Evolutionary conservation across 2,113 vertebrate species (phyloP).

Genomic region (Larimichthys crocea): DNA sequence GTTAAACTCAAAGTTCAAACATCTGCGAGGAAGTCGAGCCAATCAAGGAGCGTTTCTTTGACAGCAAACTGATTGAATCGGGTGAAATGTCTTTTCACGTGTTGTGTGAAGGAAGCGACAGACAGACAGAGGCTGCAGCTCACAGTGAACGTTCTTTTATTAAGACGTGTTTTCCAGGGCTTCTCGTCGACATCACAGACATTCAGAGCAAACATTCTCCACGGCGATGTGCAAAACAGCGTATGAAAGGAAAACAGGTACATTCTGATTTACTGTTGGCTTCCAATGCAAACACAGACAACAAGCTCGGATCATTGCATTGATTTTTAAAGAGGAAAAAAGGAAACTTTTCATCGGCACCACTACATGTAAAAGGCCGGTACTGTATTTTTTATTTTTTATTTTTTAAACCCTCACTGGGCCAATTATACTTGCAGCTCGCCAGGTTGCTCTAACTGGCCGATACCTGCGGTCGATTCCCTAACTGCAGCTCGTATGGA

Average conservation of each 20-base stretch:
- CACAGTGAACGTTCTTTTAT: conserved; percentile 81
- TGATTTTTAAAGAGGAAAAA: conserved; percentile 29
- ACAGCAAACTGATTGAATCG: neutral
- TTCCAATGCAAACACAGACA: conserved; percentile 24
- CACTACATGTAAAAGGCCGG: conserved; percentile 12
- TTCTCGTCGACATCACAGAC: conserved; percentile 54
- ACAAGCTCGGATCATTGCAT: conserved; percentile 39
- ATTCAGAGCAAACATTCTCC: conserved; percentile 72
- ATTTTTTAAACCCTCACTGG: conserved; percentile 20
- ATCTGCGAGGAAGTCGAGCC: neutral
- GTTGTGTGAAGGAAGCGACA: neutral
- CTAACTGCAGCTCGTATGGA: neutral
- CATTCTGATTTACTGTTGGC: conserved; percentile 51
- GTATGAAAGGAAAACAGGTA: conserved; percentile 52
- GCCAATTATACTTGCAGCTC: conserved; percentile 32
- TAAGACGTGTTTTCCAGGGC: conserved; percentile 58
- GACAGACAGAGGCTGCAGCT: neutral
- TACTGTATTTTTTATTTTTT: neutral
- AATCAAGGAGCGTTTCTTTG: neutral
- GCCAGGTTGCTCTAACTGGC: neutral
- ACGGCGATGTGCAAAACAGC: conserved; percentile 73
- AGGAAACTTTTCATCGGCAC: neutral
- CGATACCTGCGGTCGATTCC: neutral
- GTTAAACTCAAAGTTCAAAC: neutral
- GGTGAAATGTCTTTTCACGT: neutral